phyloP scores from a whole-genome alignment of 2,888 invertebrate species.

The Callimorpha dominula region DNA sequence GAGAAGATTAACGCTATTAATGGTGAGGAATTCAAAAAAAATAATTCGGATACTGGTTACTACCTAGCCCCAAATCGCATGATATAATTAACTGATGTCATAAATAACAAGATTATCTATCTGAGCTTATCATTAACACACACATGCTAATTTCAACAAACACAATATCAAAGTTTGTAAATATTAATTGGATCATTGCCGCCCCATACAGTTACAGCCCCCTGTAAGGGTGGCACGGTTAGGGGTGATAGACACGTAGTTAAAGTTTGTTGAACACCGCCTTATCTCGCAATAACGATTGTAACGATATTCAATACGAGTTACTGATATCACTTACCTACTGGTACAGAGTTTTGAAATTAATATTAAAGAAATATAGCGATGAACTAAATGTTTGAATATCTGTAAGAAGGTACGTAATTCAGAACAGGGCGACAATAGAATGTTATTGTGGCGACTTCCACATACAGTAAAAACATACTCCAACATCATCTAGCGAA shows the following conservation, averaged over 20 bases:
- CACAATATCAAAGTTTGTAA: constrained; percentile 15
- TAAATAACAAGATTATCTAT: constrained; percentile 2
- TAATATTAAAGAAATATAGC: too few species aligned
- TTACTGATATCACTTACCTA: not conserved
- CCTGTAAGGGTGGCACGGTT: constrained; percentile 15
- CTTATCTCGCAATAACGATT: constrained; percentile 31
- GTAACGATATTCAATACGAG: not conserved
- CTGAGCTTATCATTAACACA: not conserved
- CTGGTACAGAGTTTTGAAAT: not conserved
- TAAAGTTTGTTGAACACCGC: constrained; percentile 34
- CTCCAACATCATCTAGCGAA: too few species aligned
- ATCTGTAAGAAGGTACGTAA: not conserved
- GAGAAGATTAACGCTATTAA: not conserved
- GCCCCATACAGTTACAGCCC: constrained; percentile 22
- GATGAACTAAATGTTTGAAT: not conserved
- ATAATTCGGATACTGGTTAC: not conserved
- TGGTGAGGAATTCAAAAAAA: not conserved
- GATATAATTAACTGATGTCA: not conserved
- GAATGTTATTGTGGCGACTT: too few species aligned
- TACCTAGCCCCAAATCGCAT: not conserved
- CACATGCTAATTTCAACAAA: constrained; percentile 16
- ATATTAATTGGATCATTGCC: constrained; percentile 20
- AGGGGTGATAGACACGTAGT: constrained; percentile 42
- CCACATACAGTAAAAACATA: too few species aligned
- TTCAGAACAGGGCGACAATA: not conserved